Evolutionary conservation across 2,888 invertebrate genomes (phyloP).

Genomic region (Hemistola chrysoprasaria): DNA sequence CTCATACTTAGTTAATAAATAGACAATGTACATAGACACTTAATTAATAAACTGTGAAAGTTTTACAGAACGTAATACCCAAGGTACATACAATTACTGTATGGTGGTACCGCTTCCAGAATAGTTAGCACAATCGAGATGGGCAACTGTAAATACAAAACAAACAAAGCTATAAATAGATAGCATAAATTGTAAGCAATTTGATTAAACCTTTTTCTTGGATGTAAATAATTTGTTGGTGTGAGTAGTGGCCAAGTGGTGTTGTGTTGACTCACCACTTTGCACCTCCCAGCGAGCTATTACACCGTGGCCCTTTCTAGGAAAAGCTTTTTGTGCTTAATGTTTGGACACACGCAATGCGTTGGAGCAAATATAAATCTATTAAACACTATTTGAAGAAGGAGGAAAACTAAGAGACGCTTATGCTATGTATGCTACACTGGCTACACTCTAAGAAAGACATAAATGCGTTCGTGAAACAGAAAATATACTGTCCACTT

Average conservation of each 20-base stretch:
- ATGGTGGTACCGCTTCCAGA: conserved; percentile 10
- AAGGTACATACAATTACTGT: no score
- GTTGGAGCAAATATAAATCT: conserved; percentile 34
- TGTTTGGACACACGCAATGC: conserved; percentile 45
- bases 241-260: conserved; percentile 53
- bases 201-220: conserved; percentile 57
- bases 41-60: no score
- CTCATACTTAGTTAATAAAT: no score
- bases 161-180: conserved; percentile 44
- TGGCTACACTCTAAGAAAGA: conserved; percentile 12
- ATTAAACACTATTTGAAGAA: conserved; percentile 22
- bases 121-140: conserved; percentile 20
- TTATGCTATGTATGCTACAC: neutral
- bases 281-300: conserved; percentile 60
- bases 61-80: no score
- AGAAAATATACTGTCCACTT: no score
- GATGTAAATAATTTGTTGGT: conserved; percentile 54
- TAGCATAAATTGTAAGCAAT: conserved; percentile 48
- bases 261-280: conserved; percentile 74
- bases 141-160: conserved; percentile 32
- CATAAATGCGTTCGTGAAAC: conserved; percentile 16
- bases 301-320: conserved; percentile 63
- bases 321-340: conserved; percentile 53
- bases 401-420: neutral
- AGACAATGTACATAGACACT: no score